phyloP scores from a whole-genome alignment of 30 jellyfish, hydroid and myxozoan species.

The Mastigias papua region DNA sequence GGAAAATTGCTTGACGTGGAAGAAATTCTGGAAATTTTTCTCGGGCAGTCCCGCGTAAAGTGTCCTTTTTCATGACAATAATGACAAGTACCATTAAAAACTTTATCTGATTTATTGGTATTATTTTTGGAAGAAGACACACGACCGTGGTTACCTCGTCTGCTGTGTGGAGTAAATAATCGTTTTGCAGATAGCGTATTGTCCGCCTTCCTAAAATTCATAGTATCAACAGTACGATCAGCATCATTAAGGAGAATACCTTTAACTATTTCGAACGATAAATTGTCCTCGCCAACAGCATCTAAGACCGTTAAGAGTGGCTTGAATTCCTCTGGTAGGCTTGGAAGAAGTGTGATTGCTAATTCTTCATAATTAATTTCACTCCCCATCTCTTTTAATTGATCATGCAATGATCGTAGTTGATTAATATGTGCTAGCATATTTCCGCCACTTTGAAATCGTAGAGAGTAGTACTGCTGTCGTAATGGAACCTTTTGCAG shows the following conservation, averaged over 20 bases:
- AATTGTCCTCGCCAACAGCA: neutral
- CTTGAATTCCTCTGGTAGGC: neutral
- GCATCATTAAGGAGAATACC: neutral
- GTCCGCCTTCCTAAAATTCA: neutral
- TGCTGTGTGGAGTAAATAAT: neutral
- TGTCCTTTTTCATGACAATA: too few species aligned
- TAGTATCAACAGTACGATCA: neutral
- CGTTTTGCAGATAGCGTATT: neutral
- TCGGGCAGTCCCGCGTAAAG: too few species aligned
- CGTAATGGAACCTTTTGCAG: neutral
- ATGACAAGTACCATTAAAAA: too few species aligned
- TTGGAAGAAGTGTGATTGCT: neutral
- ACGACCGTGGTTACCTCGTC: neutral
- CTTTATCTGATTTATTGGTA: neutral
- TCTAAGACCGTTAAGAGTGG: neutral
- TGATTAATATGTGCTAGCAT: neutral
- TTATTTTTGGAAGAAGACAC: neutral
- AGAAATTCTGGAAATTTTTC: too few species aligned
- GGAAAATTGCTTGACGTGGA: too few species aligned
- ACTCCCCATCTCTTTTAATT: neutral
- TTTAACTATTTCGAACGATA: neutral
- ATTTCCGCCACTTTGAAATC: neutral
- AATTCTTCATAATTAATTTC: neutral
- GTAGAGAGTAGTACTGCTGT: neutral
- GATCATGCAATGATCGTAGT: too few species aligned